Percentiles rank a stretch among this genome's conserved stretches.
phyloP scores from a whole-genome alignment of 53 echinoderm and acorn worm species.

The Paelopatides confundens region DNA sequence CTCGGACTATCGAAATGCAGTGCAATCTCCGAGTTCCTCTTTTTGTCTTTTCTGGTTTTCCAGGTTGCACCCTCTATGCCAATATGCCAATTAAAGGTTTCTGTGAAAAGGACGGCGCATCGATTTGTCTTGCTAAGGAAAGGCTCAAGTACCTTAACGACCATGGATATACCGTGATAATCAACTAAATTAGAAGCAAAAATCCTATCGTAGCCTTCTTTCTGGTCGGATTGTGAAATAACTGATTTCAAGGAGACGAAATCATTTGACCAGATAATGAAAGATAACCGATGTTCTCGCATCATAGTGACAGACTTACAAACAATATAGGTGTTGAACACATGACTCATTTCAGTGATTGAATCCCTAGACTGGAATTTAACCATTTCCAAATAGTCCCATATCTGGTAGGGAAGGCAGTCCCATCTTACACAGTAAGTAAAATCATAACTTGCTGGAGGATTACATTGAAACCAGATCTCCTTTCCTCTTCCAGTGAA shows the following conservation, averaged over 20 bases:
- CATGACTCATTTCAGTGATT: constrained; percentile 1
- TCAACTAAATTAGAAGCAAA: constrained; percentile 15
- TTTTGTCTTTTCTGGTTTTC: no score
- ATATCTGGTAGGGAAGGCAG: neutral
- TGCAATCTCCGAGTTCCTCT: neutral
- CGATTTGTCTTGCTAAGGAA: neutral
- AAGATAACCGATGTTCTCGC: neutral
- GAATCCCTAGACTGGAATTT: neutral
- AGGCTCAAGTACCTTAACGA: neutral
- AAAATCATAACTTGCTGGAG: neutral
- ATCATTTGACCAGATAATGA: neutral
- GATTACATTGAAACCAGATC: neutral
- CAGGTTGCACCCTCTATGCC: neutral
- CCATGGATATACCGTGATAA: neutral
- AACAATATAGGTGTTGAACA: neutral
- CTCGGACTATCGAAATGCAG: neutral
- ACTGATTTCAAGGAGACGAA: neutral
- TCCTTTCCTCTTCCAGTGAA: constrained; percentile 3
- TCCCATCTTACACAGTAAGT: neutral
- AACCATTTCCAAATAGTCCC: constrained; percentile 20
- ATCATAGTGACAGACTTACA: neutral
- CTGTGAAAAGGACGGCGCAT: constrained; percentile 6
- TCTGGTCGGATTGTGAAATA: neutral
- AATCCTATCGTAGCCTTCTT: constrained; percentile 38
- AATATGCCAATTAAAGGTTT: neutral